phyloP scores from a whole-genome alignment of 1,140 invertebrate genomes.

The Drepana arcuata region DNA sequence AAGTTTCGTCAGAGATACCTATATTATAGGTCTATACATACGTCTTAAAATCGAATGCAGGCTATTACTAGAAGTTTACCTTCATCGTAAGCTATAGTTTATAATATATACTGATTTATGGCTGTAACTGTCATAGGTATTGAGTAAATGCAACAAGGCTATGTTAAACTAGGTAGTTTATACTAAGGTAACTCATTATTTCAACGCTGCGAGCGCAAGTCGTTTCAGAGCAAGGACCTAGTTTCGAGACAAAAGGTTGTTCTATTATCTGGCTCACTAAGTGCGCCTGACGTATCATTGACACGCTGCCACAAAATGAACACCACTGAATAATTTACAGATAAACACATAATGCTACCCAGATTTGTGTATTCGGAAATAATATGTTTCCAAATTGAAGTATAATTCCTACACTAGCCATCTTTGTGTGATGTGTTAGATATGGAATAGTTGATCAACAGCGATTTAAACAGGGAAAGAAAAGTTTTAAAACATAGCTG shows the following conservation, averaged over 20 bases:
- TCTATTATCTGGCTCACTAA: constrained; percentile 40
- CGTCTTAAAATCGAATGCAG: background rate
- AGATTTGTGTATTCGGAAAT: background rate
- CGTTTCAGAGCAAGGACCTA: constrained; percentile 24
- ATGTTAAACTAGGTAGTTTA: constrained; percentile 20
- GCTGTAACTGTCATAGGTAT: too few relatives aligned
- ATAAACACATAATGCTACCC: background rate
- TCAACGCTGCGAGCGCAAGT: constrained; percentile 23
- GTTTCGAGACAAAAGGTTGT: constrained; percentile 38
- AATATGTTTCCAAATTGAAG: background rate
- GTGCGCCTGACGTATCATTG: constrained; percentile 43
- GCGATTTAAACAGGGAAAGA: too few relatives aligned
- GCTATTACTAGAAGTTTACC: background rate
- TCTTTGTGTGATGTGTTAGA: too few relatives aligned
- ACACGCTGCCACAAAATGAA: too few relatives aligned
- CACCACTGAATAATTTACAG: constrained; percentile 13
- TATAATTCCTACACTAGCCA: too few relatives aligned
- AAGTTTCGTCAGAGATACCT: constrained; percentile 1
- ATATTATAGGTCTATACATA: background rate
- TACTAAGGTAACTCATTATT: constrained; percentile 19
- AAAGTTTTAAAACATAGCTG: background rate
- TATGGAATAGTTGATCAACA: too few relatives aligned
- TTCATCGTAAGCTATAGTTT: background rate
- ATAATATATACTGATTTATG: constrained; percentile 4
- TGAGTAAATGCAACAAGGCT: constrained; percentile 18